A percentile compares a stretch with the other conserved stretches of the same genome.
phyloP scores from a whole-genome alignment of 2,113 vertebrate genomes.

The Chamaea fasciata region DNA sequence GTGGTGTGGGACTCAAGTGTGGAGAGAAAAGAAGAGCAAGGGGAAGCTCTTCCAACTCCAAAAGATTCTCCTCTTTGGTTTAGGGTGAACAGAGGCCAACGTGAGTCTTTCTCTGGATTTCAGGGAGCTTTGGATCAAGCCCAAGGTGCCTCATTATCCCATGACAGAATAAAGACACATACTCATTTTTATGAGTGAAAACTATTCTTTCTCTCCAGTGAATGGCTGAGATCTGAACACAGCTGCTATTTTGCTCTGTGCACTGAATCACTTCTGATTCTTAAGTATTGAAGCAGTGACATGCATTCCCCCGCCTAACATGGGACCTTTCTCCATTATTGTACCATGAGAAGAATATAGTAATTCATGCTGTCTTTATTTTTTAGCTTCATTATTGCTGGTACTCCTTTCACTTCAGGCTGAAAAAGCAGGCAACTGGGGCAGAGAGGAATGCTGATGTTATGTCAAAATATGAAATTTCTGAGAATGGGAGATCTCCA shows the following conservation, averaged over 20 bases:
- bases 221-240: constrained; percentile 59
- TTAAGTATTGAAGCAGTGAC: constrained; percentile 48
- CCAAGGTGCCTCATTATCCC: constrained; percentile 59
- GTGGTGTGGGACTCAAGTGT: background rate
- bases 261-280: constrained; percentile 58
- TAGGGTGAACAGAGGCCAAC: constrained; percentile 1
- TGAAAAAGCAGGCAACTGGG: background rate
- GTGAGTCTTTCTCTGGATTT: background rate
- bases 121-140: constrained; percentile 54
- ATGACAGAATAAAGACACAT: constrained; percentile 49
- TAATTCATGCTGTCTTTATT: constrained; percentile 28
- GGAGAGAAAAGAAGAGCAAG: background rate
- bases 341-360: constrained; percentile 52
- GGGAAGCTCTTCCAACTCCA: background rate
- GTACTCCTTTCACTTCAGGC: background rate
- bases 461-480: background rate
- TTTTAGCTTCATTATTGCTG: background rate
- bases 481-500: background rate
- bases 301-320: constrained; percentile 1
- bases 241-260: constrained; percentile 62
- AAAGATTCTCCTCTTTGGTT: constrained; percentile 18
- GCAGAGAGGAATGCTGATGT: background rate
- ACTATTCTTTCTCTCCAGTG: constrained; percentile 42
- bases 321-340: constrained; percentile 53
- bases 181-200: constrained; percentile 48